phyloP scores from a whole-genome alignment of 2,888 invertebrate genomes.

The Lasius fuliginosus region DNA sequence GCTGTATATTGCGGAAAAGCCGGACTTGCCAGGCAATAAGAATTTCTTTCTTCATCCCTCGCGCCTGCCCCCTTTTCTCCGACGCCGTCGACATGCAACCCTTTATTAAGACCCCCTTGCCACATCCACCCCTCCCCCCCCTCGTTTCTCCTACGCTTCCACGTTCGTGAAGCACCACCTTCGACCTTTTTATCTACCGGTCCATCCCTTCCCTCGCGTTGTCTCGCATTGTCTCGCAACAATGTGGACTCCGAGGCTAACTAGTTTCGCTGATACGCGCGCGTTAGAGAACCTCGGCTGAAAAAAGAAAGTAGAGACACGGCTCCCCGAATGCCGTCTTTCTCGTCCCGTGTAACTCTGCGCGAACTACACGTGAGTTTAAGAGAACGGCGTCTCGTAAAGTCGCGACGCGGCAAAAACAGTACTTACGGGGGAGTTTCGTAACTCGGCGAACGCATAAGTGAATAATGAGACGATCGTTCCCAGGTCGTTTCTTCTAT shows the following conservation, averaged over 20 bases:
- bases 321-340: neutral
- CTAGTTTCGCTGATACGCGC: conserved; percentile 44
- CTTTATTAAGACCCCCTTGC: conserved; percentile 81
- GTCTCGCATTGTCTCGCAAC: conserved; percentile 36
- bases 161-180: conserved; percentile 42
- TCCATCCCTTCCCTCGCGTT: conserved; percentile 18
- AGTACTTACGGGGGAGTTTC: conserved; percentile 4
- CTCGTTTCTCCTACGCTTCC: conserved; percentile 20
- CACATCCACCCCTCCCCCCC: neutral
- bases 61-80: conserved; percentile 47
- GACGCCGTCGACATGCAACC: conserved; percentile 68
- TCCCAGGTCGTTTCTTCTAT: neutral
- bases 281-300: conserved; percentile 18
- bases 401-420: conserved; percentile 20
- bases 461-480: conserved; percentile 11
- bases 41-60: conserved; percentile 74
- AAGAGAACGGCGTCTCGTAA: neutral
- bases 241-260: conserved; percentile 48
- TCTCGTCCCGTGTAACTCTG: conserved; percentile 4
- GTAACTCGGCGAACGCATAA: neutral
- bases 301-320: conserved; percentile 1
- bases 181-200: conserved; percentile 32
- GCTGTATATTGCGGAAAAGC: conserved; percentile 85
- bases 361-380: conserved; percentile 8
- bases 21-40: conserved; percentile 83